A percentile compares a stretch with the other conserved stretches of the same genome.
phyloP scores from a whole-genome alignment of 2,888 invertebrate genomes.

The Nebria brevicollis region DNA sequence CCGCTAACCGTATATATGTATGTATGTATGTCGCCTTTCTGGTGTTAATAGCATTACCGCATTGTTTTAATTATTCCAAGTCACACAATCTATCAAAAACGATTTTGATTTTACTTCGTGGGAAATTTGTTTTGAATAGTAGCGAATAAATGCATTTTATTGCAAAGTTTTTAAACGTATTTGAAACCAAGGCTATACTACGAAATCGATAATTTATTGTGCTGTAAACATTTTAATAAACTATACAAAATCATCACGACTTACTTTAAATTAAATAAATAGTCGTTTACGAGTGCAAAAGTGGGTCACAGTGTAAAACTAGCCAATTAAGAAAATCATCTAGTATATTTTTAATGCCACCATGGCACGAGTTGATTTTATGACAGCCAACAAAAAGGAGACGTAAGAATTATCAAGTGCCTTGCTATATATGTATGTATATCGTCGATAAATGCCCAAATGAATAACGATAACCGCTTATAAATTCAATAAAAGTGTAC shows the following conservation, averaged over 20 bases:
- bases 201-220: slow-evolving; percentile 44
- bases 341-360: slow-evolving; percentile 5
- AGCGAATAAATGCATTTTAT: background rate
- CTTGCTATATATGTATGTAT: background rate
- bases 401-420: background rate
- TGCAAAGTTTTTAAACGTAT: background rate
- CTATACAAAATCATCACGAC: slow-evolving; percentile 40
- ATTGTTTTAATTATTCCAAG: background rate
- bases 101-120: no score
- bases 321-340: slow-evolving; percentile 36
- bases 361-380: background rate
- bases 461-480: slow-evolving; percentile 18
- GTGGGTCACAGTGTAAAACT: slow-evolving; percentile 42
- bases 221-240: slow-evolving; percentile 44
- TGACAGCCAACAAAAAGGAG: background rate
- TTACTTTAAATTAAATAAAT: slow-evolving; percentile 40
- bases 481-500: background rate
- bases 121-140: no score
- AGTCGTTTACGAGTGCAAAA: slow-evolving; percentile 24
- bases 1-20: no score
- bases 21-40: background rate
- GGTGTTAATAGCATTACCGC: background rate
- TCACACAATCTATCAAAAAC: background rate
- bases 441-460: slow-evolving; percentile 12
- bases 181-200: slow-evolving; percentile 29